phyloP scores from a whole-genome alignment of 1,140 invertebrate genomes.

The Drosophila virilis region DNA sequence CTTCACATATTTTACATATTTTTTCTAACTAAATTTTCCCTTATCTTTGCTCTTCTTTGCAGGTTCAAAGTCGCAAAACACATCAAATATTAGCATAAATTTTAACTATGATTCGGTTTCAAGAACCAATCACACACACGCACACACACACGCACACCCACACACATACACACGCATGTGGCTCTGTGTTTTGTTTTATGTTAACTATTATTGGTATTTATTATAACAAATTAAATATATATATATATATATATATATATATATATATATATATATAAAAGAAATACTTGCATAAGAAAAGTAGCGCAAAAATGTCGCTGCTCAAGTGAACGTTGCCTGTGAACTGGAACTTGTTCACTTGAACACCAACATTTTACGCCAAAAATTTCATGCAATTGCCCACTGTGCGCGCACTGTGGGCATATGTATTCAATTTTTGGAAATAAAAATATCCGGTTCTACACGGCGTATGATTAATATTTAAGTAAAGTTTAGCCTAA shows the following conservation, averaged over 20 bases:
- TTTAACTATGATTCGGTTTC: slow-evolving; percentile 50
- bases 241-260: not conserved
- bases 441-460: slow-evolving; percentile 23
- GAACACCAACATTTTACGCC: slow-evolving; percentile 52
- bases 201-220: slow-evolving; percentile 79
- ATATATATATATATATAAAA: not conserved
- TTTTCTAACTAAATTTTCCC: not conserved
- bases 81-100: slow-evolving; percentile 81
- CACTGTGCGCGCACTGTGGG: not conserved
- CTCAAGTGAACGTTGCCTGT: slow-evolving; percentile 43
- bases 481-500: slow-evolving; percentile 51
- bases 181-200: slow-evolving; percentile 69
- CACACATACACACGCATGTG: slow-evolving; percentile 24
- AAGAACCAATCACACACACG: slow-evolving; percentile 28
- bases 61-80: slow-evolving; percentile 79
- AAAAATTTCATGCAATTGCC: slow-evolving; percentile 31
- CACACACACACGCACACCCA: slow-evolving; percentile 16
- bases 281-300: not conserved
- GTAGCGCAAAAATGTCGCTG: slow-evolving; percentile 48
- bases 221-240: slow-evolving; percentile 51
- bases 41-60: slow-evolving; percentile 46
- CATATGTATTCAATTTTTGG: slow-evolving; percentile 17
- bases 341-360: slow-evolving; percentile 48
- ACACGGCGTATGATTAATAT: slow-evolving; percentile 60
- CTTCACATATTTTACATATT: too few relatives aligned